phyloP scores from a whole-genome alignment of 2,888 invertebrate genomes.

The Brachyptera putata region DNA sequence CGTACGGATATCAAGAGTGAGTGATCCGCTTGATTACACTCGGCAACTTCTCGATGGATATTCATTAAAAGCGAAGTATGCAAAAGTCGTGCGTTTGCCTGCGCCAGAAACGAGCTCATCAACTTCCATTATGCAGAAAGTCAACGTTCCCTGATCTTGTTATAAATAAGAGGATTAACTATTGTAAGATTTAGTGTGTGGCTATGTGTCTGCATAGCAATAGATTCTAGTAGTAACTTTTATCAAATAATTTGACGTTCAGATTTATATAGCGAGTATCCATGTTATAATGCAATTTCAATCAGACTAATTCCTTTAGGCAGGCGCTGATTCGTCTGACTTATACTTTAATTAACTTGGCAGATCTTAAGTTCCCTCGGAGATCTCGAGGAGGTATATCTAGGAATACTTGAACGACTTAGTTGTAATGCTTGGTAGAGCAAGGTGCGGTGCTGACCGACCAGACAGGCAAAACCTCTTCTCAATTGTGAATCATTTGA shows the following conservation, averaged over 20 bases:
- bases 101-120: too few species aligned
- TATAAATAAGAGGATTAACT: too few species aligned
- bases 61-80: too few species aligned
- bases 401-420: not conserved
- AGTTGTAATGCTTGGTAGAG: not conserved
- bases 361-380: not conserved
- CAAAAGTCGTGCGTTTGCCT: constrained; percentile 13
- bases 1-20: too few species aligned
- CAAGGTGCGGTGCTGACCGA: not conserved
- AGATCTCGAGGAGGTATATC: too few species aligned
- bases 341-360: not conserved
- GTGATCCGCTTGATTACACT: constrained; percentile 15
- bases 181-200: too few species aligned
- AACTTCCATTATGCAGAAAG: not conserved
- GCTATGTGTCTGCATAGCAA: too few species aligned
- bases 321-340: not conserved
- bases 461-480: not conserved
- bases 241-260: too few species aligned
- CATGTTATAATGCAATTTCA: too few species aligned
- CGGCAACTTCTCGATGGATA: too few species aligned
- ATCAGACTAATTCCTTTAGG: not conserved
- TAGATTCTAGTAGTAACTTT: too few species aligned
- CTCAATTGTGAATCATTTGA: not conserved
- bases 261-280: too few species aligned
- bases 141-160: not conserved